Evolutionary conservation across 2,797 vertebrate genomes (phyloP).

Genomic region (Myripristis murdjan): DNA sequence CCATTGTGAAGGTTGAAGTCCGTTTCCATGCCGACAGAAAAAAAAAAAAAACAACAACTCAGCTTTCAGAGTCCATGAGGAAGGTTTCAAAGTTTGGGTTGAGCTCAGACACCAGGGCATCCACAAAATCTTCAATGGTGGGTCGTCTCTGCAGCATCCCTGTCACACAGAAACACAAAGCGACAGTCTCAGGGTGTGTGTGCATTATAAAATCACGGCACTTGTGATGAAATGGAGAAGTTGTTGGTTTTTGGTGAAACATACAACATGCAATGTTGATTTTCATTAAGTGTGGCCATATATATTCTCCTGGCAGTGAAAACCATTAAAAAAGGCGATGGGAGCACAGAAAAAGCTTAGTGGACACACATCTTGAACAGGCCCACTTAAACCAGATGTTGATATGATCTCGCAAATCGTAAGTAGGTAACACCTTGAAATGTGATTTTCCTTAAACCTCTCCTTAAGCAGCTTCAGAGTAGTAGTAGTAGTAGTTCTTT

Average conservation of each 20-base stretch:
- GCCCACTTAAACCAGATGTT: neutral
- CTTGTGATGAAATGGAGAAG: constrained; percentile 4
- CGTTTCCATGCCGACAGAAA: neutral
- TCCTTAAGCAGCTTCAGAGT: no score
- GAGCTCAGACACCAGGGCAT: constrained; percentile 94
- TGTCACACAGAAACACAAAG: constrained; percentile 70
- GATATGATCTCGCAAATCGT: neutral
- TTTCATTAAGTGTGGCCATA: neutral
- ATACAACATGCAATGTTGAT: no score
- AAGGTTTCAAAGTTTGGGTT: constrained; percentile 94
- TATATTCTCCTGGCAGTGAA: neutral
- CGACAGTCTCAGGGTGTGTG: neutral
- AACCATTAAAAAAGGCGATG: neutral
- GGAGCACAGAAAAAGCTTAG: no score
- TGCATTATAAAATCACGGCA: neutral
- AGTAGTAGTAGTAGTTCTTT: no score
- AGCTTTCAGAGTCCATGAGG: constrained; percentile 92
- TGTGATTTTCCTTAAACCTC: no score
- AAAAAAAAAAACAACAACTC: constrained; percentile 33
- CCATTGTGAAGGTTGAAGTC: constrained; percentile 17
- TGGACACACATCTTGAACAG: neutral
- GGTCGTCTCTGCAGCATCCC: constrained; percentile 95
- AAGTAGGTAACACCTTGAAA: neutral
- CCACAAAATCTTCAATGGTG: constrained; percentile 93
- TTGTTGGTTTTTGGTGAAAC: no score